Percentiles rank a stretch among this genome's conserved stretches.
Conservation (phyloP, 2,888 invertebrate genomes). For the Agrochola macilenta region DNA sequence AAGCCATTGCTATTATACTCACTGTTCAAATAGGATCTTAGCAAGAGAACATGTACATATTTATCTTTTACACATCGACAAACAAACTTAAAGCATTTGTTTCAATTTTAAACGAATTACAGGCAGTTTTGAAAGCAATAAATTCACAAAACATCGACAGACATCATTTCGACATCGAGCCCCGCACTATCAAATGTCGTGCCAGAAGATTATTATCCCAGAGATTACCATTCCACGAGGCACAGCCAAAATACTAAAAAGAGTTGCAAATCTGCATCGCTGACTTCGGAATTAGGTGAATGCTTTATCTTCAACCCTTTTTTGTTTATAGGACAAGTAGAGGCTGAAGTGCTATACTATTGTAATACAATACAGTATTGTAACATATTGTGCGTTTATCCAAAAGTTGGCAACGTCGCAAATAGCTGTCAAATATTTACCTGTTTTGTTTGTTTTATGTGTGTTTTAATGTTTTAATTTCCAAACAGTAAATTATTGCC, state of each 20-base stretch:
- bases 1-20: too few species aligned
- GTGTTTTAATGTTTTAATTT: too few species aligned
- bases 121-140: not conserved
- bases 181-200: slow-evolving; percentile 67
- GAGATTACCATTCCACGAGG: slow-evolving; percentile 73
- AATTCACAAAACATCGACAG: slow-evolving; percentile 24
- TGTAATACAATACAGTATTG: too few species aligned
- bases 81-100: not conserved
- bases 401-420: too few species aligned
- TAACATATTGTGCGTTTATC: too few species aligned
- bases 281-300: slow-evolving; percentile 60
- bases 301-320: slow-evolving; percentile 33
- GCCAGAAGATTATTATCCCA: slow-evolving; percentile 74
- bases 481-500: too few species aligned
- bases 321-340: slow-evolving; percentile 3
- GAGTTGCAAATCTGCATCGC: slow-evolving; percentile 69
- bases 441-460: too few species aligned
- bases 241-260: slow-evolving; percentile 75
- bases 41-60: too few species aligned
- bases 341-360: not conserved
- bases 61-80: not conserved
- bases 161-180: not conserved
- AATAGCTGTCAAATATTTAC: too few species aligned
- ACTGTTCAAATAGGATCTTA: too few species aligned
- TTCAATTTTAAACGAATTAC: not conserved